Evolutionary conservation across 2,888 invertebrate species (phyloP), one percentile per base, ranked within the genome.

Genomic region (Caenorhabditis sulstoni): DNA sequence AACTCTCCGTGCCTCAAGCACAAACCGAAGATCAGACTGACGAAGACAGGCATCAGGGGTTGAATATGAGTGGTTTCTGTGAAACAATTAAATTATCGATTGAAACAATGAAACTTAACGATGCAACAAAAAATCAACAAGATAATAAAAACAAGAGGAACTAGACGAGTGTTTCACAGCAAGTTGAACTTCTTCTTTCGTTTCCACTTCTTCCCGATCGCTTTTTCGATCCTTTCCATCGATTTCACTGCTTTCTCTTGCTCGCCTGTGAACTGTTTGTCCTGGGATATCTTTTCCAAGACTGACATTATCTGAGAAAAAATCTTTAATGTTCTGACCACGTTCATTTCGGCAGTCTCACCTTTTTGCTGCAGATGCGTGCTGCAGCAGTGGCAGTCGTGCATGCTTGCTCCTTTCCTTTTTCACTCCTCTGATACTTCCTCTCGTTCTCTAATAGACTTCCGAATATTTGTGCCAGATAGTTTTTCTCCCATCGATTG

Each of bases 1-100:
- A 88, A 87, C 39, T 80, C 87, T 2, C 86, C 85, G 5, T 89
- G 89, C 68, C 74, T 89, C 44, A 88, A 87, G 62, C 84, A 88
- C 64, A 81, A 82, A 22, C 85, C 85, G 9, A 82, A 81, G 64
- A 86, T 86, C 50, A 52, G 77, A 35, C 59, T 86, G 22, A 79
- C 82, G 9, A 84, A 82, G 57, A 81, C 82, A 23, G 85, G 85
- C 9, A 70, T 80, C 35, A 44, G 75, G 11, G 50, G 57, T 12
- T 53, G 53, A 41, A 29, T 3, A 5, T 5, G 8, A 37, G 29
- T 55, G 47, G 18, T 52, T 62, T 62, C 47, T 64, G 16, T 59
- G 52, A 49, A 70, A 61, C 1, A 14, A 2, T 1, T 65, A 64
- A 64, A 18, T 65, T 71, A 67, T 67, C n/a, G 18, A 41, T 22